These are phyloP conservation scores for Proales similis DNA, from an alignment of 1,140 invertebrate genomes.

Conservation along the genomic window DNA sequence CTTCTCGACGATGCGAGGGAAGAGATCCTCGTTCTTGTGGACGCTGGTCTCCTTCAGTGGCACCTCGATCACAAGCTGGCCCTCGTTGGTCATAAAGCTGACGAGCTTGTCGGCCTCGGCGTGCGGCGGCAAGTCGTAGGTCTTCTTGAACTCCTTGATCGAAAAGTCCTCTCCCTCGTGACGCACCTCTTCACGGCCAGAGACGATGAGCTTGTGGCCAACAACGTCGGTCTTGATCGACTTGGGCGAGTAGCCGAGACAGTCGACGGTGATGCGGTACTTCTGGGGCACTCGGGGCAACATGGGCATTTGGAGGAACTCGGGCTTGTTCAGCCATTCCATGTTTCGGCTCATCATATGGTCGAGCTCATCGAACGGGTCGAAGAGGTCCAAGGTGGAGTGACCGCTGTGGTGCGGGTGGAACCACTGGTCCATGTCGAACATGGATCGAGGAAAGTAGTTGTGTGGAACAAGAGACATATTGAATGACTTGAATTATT, in stretches of 20 bases:
- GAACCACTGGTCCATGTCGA: slow-evolving; percentile 36
- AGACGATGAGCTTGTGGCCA: slow-evolving; percentile 28
- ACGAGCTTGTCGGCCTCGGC: slow-evolving; percentile 17
- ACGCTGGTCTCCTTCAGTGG: slow-evolving; percentile 26
- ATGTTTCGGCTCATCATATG: slow-evolving; percentile 17
- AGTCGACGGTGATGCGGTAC: slow-evolving; percentile 29
- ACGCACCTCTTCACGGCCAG: slow-evolving; percentile 12
- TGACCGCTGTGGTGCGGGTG: slow-evolving; percentile 18
- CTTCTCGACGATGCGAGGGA: slow-evolving; percentile 30
- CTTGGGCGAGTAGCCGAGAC: slow-evolving; percentile 19
- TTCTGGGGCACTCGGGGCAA: slow-evolving; percentile 29
- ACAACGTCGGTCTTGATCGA: slow-evolving; percentile 16
- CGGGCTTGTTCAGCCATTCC: slow-evolving; percentile 34
- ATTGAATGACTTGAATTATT: too few species aligned
- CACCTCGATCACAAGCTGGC: slow-evolving; percentile 31
- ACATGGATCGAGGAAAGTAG: slow-evolving; percentile 21
- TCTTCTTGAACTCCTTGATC: slow-evolving; percentile 31
- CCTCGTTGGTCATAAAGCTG: slow-evolving; percentile 24
- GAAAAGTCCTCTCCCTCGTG: slow-evolving; percentile 35
- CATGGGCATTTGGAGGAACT: slow-evolving; percentile 18
- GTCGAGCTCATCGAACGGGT: slow-evolving; percentile 34
- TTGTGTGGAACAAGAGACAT: slow-evolving; percentile 34
- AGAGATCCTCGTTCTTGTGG: slow-evolving; percentile 25
- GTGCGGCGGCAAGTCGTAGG: slow-evolving; percentile 29
- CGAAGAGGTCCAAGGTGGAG: slow-evolving; percentile 34